Percentiles rank a stretch among this genome's conserved stretches.
Evolutionary conservation across 2,888 invertebrate genomes (phyloP).

Genomic region (Eledone cirrhosa): DNA sequence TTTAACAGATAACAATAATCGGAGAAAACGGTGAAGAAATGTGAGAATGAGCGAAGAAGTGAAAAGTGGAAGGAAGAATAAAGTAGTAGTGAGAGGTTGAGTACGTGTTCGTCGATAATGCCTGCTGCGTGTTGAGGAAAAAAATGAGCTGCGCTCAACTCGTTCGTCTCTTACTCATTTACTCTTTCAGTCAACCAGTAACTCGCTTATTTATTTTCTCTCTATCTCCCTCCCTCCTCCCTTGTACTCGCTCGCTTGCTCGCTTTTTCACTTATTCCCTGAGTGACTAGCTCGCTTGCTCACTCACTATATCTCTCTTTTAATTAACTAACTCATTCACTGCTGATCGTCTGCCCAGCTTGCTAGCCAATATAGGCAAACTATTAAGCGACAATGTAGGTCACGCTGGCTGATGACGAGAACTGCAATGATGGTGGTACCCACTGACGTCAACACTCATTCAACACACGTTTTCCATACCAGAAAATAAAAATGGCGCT

Average conservation of each 20-base stretch:
- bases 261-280: not conserved
- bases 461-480: no score
- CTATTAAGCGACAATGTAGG: slow-evolving; percentile 21
- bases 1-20: no score
- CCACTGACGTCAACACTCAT: no score
- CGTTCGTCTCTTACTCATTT: no score
- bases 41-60: not conserved
- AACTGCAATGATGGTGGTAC: no score
- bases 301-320: no score
- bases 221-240: no score
- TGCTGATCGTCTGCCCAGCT: no score
- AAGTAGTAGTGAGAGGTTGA: not conserved
- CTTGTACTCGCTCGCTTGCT: not conserved
- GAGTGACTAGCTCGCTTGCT: not conserved
- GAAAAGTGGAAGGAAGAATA: not conserved
- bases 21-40: not conserved
- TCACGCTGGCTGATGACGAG: slow-evolving; percentile 17
- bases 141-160: not conserved
- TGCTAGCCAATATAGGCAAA: not conserved
- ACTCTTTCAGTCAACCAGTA: no score
- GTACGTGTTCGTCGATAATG: not conserved
- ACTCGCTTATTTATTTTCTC: no score
- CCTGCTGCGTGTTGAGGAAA: not conserved
- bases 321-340: no score
- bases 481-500: no score